Evolutionary conservation across 2,113 vertebrate genomes (phyloP).

Genomic region (Pavo muticus): DNA sequence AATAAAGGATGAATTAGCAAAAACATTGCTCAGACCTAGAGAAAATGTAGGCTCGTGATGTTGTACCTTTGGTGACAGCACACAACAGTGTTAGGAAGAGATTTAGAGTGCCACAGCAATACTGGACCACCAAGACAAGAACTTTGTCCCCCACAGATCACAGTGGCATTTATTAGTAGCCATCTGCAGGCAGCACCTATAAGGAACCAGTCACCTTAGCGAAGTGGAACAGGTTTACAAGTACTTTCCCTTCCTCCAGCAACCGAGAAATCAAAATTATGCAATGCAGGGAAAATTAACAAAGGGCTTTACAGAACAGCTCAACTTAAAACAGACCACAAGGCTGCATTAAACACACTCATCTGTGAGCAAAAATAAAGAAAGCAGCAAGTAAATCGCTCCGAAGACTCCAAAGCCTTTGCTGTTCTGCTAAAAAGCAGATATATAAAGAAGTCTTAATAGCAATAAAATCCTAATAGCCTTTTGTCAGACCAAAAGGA

Average conservation of each 20-base stretch:
- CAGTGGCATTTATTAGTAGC: not conserved
- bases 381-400: not conserved
- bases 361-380: not conserved
- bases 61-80: not conserved
- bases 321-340: slow-evolving; percentile 50
- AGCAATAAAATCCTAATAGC: not conserved
- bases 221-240: not conserved
- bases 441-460: not conserved
- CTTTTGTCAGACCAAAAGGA: not conserved
- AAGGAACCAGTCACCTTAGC: not conserved
- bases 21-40: not conserved
- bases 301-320: not conserved
- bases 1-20: not conserved
- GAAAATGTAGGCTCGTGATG: not conserved
- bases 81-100: not conserved
- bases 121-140: not conserved
- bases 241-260: not conserved
- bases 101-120: not conserved
- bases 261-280: not conserved
- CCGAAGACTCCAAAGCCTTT: not conserved
- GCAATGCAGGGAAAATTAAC: not conserved
- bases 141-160: not conserved
- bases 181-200: not conserved
- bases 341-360: not conserved
- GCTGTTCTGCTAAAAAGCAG: not conserved